Evolutionary conservation across 1,140 invertebrate genomes (phyloP).

Genomic region (Drosophila melanica): DNA sequence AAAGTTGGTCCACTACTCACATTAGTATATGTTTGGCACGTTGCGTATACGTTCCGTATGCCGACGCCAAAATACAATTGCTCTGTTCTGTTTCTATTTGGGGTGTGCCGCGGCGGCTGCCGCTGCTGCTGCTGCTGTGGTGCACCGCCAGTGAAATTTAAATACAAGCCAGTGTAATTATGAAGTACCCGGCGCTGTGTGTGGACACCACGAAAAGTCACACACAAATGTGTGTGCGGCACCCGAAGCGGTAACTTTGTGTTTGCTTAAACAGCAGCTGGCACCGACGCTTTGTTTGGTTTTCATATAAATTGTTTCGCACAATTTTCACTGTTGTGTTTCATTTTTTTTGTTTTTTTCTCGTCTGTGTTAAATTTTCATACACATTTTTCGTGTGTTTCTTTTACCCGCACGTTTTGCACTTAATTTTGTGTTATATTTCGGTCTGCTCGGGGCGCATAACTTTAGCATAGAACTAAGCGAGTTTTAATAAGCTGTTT

Average conservation of each 20-base stretch:
- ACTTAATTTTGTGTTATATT: conserved; percentile 62
- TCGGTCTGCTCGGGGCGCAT: conserved; percentile 19
- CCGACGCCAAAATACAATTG: conserved; percentile 37
- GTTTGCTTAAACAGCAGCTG: conserved; percentile 77
- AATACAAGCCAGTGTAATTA: conserved; percentile 71
- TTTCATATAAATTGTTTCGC: conserved; percentile 69
- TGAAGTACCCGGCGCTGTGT: conserved; percentile 58
- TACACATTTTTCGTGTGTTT: conserved; percentile 57
- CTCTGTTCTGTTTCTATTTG: neutral
- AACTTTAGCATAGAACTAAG: conserved; percentile 34
- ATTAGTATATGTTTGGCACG: conserved; percentile 46
- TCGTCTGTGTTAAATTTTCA: conserved; percentile 51
- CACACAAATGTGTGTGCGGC: conserved; percentile 24
- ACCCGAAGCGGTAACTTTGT: conserved; percentile 57
- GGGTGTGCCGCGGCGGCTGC: neutral
- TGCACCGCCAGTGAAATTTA: conserved; percentile 60
- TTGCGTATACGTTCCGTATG: conserved; percentile 32
- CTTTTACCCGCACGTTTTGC: conserved; percentile 61
- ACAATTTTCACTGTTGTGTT: conserved; percentile 46
- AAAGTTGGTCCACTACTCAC: conserved; percentile 56
- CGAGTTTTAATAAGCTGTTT: conserved; percentile 49
- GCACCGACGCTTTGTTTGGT: conserved; percentile 45
- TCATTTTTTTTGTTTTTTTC: conserved; percentile 29
- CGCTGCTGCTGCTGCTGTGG: conserved; percentile 15
- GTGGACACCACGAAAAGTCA: conserved; percentile 60